These are phyloP conservation scores for Hoplostethus mediterraneus DNA, from an alignment of 2,797 vertebrate species.

Conservation along the genomic window DNA sequence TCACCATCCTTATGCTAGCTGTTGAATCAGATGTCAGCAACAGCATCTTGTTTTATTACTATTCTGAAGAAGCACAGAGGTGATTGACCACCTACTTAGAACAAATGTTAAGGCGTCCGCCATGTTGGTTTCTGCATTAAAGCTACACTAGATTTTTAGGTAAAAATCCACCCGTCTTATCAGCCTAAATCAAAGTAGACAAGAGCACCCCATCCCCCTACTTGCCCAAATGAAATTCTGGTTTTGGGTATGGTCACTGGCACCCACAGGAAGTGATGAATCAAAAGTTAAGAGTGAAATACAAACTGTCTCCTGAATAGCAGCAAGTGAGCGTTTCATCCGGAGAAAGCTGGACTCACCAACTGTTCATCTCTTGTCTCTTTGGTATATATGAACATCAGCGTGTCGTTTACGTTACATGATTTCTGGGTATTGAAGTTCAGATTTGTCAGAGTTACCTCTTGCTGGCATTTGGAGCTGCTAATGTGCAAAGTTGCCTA, in stretches of 20 bases:
- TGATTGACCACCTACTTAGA: constrained; percentile 27
- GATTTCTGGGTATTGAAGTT: neutral
- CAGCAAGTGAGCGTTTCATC: no score
- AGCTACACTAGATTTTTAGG: neutral
- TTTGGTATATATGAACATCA: constrained; percentile 29
- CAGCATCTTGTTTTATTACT: constrained; percentile 17
- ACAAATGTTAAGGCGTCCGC: neutral
- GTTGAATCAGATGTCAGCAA: constrained; percentile 18
- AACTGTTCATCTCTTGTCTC: constrained; percentile 9
- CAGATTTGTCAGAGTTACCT: neutral
- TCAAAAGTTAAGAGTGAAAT: neutral
- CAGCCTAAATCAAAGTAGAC: constrained; percentile 9
- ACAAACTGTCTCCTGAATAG: no score
- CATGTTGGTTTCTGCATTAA: constrained; percentile 9
- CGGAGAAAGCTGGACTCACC: neutral
- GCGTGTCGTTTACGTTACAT: constrained; percentile 14
- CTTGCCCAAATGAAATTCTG: constrained; percentile 4
- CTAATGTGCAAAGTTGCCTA: neutral
- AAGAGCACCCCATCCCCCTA: neutral
- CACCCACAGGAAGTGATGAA: neutral
- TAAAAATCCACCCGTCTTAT: neutral
- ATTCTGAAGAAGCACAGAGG: constrained; percentile 68
- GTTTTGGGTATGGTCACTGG: neutral
- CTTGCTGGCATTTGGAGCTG: constrained; percentile 2
- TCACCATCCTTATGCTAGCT: constrained; percentile 37